A percentile compares a stretch with the other conserved stretches of the same genome.
Conservation (phyloP, 2,888 invertebrate species). For the Cephus pulcher region DNA sequence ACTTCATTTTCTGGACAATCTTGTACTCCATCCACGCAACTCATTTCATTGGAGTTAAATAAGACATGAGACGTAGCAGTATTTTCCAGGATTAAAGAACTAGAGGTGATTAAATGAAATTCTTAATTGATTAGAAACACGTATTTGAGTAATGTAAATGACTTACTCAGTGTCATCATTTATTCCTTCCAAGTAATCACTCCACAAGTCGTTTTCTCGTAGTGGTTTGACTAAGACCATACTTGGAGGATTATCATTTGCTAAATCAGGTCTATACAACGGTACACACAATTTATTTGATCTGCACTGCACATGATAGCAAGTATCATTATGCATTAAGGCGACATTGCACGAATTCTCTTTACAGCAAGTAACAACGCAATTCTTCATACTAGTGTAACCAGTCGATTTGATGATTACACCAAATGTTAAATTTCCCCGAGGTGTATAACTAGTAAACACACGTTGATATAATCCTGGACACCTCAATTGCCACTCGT, state of each 20-base stretch:
- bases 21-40: conserved; percentile 72
- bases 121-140: neutral
- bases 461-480: conserved; percentile 70
- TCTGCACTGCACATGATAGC: conserved; percentile 81
- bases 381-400: conserved; percentile 71
- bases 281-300: conserved; percentile 81
- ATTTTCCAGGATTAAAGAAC: conserved; percentile 47
- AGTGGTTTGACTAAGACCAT: conserved; percentile 85
- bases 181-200: conserved; percentile 57
- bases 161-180: conserved; percentile 46
- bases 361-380: conserved; percentile 77
- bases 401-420: conserved; percentile 71
- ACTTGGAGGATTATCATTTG: conserved; percentile 72
- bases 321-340: conserved; percentile 79
- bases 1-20: conserved; percentile 78
- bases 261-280: conserved; percentile 71
- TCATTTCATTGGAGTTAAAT: conserved; percentile 67
- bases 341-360: conserved; percentile 81
- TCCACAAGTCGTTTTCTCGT: conserved; percentile 70
- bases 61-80: conserved; percentile 50
- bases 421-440: conserved; percentile 69
- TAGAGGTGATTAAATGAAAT: conserved; percentile 27
- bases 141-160: conserved; percentile 9
- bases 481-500: conserved; percentile 66
- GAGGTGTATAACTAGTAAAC: conserved; percentile 71